phyloP scores from a whole-genome alignment of 2,888 invertebrate species.

The Noctua fimbriata region DNA sequence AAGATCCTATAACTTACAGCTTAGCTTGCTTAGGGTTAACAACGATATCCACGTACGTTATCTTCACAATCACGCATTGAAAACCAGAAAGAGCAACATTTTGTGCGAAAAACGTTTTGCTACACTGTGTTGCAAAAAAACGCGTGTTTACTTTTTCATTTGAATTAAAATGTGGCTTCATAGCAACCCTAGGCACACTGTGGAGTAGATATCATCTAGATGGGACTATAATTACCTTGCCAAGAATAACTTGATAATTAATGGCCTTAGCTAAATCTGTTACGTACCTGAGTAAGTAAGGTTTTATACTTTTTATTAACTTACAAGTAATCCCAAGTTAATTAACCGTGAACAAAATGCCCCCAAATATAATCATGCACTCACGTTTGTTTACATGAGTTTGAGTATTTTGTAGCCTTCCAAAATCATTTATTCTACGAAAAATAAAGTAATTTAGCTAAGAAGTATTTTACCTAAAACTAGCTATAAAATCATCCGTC shows the following conservation, averaged over 20 bases:
- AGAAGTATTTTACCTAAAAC: constrained; percentile 18
- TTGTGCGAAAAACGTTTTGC: background rate
- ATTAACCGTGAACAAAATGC: constrained; percentile 29
- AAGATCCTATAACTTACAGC: background rate
- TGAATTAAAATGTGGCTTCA: background rate
- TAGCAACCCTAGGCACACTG: constrained; percentile 28
- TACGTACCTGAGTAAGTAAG: constrained; percentile 23
- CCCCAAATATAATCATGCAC: constrained; percentile 19
- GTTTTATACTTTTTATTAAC: constrained; percentile 11
- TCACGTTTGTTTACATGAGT: constrained; percentile 21
- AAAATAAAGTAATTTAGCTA: constrained; percentile 6
- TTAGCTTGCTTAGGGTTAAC: background rate
- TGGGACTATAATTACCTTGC: constrained; percentile 65
- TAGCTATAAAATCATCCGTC: constrained; percentile 21
- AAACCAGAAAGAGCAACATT: background rate
- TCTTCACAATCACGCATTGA: background rate
- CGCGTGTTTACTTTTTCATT: background rate
- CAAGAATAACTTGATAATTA: constrained; percentile 64
- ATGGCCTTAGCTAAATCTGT: constrained; percentile 38
- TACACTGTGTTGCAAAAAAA: constrained; percentile 18
- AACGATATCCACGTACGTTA: background rate
- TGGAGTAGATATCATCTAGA: constrained; percentile 64
- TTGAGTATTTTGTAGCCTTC: constrained; percentile 10
- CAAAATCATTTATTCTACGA: constrained; percentile 9
- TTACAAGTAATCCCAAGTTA: constrained; percentile 25